Evolutionary conservation across 2,113 vertebrate genomes (phyloP).

Genomic region (Nasalis larvatus): DNA sequence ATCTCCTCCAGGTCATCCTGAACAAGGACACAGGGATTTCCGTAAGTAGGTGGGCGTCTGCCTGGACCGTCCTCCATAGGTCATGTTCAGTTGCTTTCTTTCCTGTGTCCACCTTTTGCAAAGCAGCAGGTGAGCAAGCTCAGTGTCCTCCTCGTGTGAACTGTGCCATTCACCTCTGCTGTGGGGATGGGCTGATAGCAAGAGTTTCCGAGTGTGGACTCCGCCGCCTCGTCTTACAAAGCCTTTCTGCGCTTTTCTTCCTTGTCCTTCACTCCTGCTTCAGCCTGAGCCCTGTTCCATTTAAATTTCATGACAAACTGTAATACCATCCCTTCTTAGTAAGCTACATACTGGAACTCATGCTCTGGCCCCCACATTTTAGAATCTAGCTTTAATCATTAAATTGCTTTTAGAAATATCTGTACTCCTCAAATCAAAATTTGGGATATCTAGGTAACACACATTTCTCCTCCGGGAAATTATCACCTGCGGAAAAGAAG

Average conservation of each 20-base stretch:
- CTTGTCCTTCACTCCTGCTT: background rate
- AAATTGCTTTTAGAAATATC: background rate
- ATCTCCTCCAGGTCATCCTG: slow-evolving; percentile 97
- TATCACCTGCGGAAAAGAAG: background rate
- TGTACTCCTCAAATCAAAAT: background rate
- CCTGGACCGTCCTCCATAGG: rapidly evolving
- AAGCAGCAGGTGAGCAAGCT: background rate
- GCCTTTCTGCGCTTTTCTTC: background rate
- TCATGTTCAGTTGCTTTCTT: rapidly evolving
- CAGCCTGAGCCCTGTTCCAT: background rate
- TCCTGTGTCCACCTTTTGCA: background rate
- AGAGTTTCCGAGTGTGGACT: background rate
- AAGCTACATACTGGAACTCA: background rate
- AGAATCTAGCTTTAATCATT: background rate
- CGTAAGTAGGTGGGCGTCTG: slow-evolving; percentile 85
- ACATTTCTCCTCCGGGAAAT: background rate
- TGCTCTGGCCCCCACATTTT: background rate
- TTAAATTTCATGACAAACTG: background rate
- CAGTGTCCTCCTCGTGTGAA: rapidly evolving
- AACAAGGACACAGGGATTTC: slow-evolving; percentile 98
- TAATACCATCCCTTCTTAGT: background rate
- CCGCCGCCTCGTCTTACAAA: rapidly evolving
- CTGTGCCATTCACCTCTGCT: background rate
- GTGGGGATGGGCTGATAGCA: rapidly evolving
- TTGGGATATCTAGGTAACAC: background rate